Evolutionary conservation across 2,113 vertebrate species (phyloP).

Genomic region (Anthoscopus minutus): DNA sequence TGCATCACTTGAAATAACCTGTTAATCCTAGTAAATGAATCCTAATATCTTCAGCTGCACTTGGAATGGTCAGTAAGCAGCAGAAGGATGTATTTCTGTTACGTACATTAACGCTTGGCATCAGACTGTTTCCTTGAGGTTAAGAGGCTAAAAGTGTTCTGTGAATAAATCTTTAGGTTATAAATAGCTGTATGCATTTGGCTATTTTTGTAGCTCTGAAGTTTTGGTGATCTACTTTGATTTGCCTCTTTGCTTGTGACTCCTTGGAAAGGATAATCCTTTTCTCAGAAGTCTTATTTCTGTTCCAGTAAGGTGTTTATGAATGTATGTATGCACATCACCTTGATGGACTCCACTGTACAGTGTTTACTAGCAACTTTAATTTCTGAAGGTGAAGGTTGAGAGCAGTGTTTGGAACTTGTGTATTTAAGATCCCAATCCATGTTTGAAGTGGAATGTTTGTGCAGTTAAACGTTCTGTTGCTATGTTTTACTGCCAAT

Average conservation of each 20-base stretch:
- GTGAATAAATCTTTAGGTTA: background rate
- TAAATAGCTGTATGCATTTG: background rate
- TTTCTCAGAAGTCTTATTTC: constrained; percentile 10
- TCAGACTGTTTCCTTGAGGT: background rate
- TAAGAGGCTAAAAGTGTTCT: background rate
- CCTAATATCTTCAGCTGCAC: background rate
- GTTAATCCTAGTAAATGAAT: constrained; percentile 23
- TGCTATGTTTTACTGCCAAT: constrained; percentile 25
- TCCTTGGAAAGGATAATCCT: background rate
- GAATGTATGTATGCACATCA: accelerated
- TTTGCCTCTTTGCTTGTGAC: background rate
- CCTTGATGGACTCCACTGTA: background rate
- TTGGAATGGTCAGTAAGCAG: background rate
- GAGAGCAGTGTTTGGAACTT: background rate
- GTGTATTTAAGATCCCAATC: background rate
- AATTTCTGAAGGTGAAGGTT: background rate
- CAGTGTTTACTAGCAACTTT: background rate
- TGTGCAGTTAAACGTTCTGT: constrained; percentile 16
- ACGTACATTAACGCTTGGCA: background rate
- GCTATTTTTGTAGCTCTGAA: background rate
- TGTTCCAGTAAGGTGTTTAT: background rate
- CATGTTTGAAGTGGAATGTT: background rate
- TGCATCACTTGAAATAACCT: constrained; percentile 16
- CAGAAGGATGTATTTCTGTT: background rate
- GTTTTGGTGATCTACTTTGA: constrained; percentile 1